A percentile compares a stretch with the other conserved stretches of the same genome.
These are phyloP conservation scores for Momotus momota DNA, from an alignment of 2,797 vertebrate genomes.

Conservation along the genomic window DNA sequence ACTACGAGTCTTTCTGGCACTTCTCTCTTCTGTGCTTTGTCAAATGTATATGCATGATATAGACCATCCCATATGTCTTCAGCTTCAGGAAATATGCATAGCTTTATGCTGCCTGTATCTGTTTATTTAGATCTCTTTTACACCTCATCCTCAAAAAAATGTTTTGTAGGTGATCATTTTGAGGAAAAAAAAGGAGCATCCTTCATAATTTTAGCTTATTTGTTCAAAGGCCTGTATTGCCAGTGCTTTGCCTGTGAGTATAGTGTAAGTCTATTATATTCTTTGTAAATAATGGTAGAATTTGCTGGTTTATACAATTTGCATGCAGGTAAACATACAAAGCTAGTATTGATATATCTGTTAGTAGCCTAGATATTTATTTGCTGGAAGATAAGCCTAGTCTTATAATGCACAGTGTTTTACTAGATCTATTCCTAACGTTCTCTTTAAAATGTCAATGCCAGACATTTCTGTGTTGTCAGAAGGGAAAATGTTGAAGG, in stretches of 20 bases:
- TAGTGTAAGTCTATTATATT: not conserved
- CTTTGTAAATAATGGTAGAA: not conserved
- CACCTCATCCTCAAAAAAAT: not conserved
- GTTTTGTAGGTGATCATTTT: not conserved
- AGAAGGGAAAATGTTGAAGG: slow-evolving; percentile 24
- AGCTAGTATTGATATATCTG: not conserved
- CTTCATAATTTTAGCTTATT: not conserved
- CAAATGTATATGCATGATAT: not conserved
- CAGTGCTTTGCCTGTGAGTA: not conserved
- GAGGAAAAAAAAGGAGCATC: fast-evolving
- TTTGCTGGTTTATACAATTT: not conserved
- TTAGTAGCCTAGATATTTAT: slow-evolving; percentile 6
- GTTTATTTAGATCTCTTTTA: not conserved
- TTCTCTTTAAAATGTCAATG: slow-evolving; percentile 56
- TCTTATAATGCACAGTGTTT: slow-evolving; percentile 8
- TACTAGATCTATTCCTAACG: slow-evolving; percentile 6
- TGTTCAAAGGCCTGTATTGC: not conserved
- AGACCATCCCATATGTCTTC: not conserved
- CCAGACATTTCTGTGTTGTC: slow-evolving; percentile 33
- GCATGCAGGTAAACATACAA: not conserved
- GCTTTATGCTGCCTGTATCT: not conserved
- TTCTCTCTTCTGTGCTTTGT: not conserved
- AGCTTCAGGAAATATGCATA: not conserved
- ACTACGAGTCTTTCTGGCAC: not conserved
- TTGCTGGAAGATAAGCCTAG: slow-evolving; percentile 33